Percentiles rank a stretch among this genome's conserved stretches.
phyloP scores from a whole-genome alignment of 2,888 invertebrate species.

The Agrotis clavis region DNA sequence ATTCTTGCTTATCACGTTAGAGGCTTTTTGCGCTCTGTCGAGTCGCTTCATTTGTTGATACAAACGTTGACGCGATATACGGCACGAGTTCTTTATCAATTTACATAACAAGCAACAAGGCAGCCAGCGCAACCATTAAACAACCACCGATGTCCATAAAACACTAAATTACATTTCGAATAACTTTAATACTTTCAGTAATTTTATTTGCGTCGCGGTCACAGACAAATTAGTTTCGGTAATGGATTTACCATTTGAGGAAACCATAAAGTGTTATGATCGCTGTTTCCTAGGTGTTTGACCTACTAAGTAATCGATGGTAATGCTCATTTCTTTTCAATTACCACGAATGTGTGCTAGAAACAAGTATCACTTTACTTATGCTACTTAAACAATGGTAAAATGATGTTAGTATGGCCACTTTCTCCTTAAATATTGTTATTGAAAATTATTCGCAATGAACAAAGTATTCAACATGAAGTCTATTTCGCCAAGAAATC shows the following conservation, averaged over 20 bases:
- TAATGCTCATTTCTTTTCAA: slow-evolving; percentile 53
- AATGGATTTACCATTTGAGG: slow-evolving; percentile 58
- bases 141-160: slow-evolving; percentile 30
- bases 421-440: slow-evolving; percentile 44
- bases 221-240: slow-evolving; percentile 58
- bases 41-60: slow-evolving; percentile 54
- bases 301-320: slow-evolving; percentile 53
- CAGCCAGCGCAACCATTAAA: slow-evolving; percentile 37
- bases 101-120: slow-evolving; percentile 59
- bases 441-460: slow-evolving; percentile 34
- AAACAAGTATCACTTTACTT: slow-evolving; percentile 39
- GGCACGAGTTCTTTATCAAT: slow-evolving; percentile 44
- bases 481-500: slow-evolving; percentile 45
- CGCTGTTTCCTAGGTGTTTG: slow-evolving; percentile 42
- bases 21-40: slow-evolving; percentile 57
- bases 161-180: slow-evolving; percentile 42
- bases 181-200: slow-evolving; percentile 42
- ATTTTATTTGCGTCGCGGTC: slow-evolving; percentile 51
- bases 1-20: slow-evolving; percentile 72
- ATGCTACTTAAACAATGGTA: slow-evolving; percentile 35
- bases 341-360: slow-evolving; percentile 45
- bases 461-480: slow-evolving; percentile 28
- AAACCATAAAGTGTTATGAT: slow-evolving; percentile 62
- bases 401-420: slow-evolving; percentile 39
- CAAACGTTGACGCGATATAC: slow-evolving; percentile 47